These are phyloP conservation scores for Montipora efflorescens DNA, from an alignment of 64 coral and sea anemone genomes.

Conservation along the genomic window DNA sequence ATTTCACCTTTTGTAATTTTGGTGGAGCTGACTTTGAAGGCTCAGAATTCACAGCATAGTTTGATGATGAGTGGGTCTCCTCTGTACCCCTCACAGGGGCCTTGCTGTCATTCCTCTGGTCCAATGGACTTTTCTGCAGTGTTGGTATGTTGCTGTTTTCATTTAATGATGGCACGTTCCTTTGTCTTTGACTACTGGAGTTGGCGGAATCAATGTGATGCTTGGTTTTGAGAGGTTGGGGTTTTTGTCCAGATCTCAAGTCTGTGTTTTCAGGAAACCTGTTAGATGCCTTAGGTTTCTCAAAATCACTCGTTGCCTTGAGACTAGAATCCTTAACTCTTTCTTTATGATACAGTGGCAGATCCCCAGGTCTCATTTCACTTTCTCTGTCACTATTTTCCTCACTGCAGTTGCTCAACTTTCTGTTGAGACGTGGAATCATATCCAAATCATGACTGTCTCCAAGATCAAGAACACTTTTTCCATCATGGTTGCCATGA, in stretches of 20 bases:
- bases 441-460: constrained; percentile 43
- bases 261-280: constrained; percentile 42
- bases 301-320: constrained; percentile 29
- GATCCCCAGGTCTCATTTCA: constrained; percentile 46
- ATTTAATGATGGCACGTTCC: not conserved
- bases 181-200: constrained; percentile 12
- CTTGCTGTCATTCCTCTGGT: constrained; percentile 52
- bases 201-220: not conserved
- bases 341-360: constrained; percentile 26
- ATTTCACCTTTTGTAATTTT: constrained; percentile 82
- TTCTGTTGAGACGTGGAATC: constrained; percentile 22
- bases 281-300: constrained; percentile 3
- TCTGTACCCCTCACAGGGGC: not conserved
- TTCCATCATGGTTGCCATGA: constrained; percentile 89
- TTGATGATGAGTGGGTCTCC: not conserved
- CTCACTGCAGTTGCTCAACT: constrained; percentile 35
- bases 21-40: constrained; percentile 70
- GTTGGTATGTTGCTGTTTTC: constrained; percentile 39
- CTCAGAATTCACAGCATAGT: not conserved
- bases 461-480: constrained; percentile 70
- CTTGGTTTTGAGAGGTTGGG: constrained; percentile 24
- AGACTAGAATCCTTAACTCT: constrained; percentile 43
- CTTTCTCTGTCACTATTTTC: constrained; percentile 64
- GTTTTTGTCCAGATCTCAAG: constrained; percentile 24
- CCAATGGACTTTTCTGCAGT: constrained; percentile 40